Conservation (phyloP, 2,888 invertebrate species). For the Drosophila diplacantha region DNA sequence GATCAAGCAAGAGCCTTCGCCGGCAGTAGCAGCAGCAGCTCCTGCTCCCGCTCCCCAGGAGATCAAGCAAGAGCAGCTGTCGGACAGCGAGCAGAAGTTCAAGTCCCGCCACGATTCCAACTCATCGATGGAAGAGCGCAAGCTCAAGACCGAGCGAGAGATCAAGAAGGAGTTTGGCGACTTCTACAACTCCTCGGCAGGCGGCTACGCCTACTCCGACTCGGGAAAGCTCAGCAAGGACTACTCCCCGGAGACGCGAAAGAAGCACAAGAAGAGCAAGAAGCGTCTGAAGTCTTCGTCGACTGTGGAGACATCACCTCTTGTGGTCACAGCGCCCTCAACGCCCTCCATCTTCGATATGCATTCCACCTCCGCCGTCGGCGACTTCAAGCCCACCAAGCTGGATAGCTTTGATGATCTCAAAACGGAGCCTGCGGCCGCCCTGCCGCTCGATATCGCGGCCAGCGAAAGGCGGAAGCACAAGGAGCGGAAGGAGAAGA, state of each 20-base stretch:
- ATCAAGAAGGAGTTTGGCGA: conserved; percentile 73
- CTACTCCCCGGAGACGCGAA: conserved; percentile 81
- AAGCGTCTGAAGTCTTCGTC: conserved; percentile 84
- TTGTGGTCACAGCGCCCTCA: conserved; percentile 24
- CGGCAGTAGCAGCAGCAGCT: neutral
- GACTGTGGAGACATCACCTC: conserved; percentile 22
- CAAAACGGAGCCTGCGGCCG: conserved; percentile 75
- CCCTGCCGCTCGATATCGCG: conserved; percentile 16
- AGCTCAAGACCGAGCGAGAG: conserved; percentile 71
- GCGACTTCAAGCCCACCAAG: conserved; percentile 62
- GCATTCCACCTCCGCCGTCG: conserved; percentile 8
- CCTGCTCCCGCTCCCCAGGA: conserved; percentile 70
- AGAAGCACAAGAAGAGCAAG: conserved; percentile 91
- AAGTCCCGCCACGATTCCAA: conserved; percentile 60
- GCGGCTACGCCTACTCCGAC: conserved; percentile 34
- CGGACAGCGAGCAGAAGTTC: conserved; percentile 60
- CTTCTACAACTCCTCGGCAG: conserved; percentile 47
- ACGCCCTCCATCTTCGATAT: conserved; percentile 53
- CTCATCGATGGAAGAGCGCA: conserved; percentile 79
- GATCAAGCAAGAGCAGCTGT: conserved; percentile 80
- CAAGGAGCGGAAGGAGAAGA: conserved; percentile 77
- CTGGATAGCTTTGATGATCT: conserved; percentile 79
- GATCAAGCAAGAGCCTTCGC: conserved; percentile 72
- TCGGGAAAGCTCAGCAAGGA: conserved; percentile 54
- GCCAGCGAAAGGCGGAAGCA: conserved; percentile 75